Evolutionary conservation across 1,140 invertebrate genomes (phyloP), one percentile per base, ranked within the genome.

Genomic region (Drosophila sturtevanti): DNA sequence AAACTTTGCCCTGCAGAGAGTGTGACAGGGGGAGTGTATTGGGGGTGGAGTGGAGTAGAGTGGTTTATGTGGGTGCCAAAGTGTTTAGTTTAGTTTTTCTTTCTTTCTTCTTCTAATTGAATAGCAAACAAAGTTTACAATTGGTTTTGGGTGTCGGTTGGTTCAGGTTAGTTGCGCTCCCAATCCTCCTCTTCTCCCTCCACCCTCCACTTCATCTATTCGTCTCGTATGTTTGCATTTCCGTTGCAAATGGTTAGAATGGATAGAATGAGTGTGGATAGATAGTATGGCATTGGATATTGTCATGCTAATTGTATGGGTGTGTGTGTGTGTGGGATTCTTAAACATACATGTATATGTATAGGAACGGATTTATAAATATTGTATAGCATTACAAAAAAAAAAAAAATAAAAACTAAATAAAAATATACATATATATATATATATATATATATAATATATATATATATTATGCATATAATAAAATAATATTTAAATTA

Each of bases 1-100:
- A 84, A 86, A 82, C 35, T 41, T 56, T 18, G 27, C 31, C 31
- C 27, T 35, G 54, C 9, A 31, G 27, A 31, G 27, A 7, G 27
- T 6, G 27, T 6, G 27, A 31, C 3, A 31, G 6, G 0, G 6
- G 0, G 27, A 1, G 7, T 21, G 44, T n/a, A n/a, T n/a, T n/a
- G 52, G 5, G 7, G 24, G 24, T 31, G 16, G 10, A 35, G 14
- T 16, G 54, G 14, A 44, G 12, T 11, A 16, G 41, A 48, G 16
- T 18, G 16, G 41, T 11, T 16, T 1, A 44, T 44, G 41, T 48
- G 41, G 41, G 41, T 10, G 41, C 41, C 37, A 48, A 21, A 21
- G 41, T 21, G 41, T 48, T 48, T n/a, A n/a, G n/a, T n/a, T n/a
- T n/a, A n/a, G n/a, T n/a, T n/a, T n/a, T n/a, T n/a, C n/a, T n/a